Evolutionary conservation across 2,797 vertebrate genomes (phyloP).

Genomic region (Pampus argenteus): DNA sequence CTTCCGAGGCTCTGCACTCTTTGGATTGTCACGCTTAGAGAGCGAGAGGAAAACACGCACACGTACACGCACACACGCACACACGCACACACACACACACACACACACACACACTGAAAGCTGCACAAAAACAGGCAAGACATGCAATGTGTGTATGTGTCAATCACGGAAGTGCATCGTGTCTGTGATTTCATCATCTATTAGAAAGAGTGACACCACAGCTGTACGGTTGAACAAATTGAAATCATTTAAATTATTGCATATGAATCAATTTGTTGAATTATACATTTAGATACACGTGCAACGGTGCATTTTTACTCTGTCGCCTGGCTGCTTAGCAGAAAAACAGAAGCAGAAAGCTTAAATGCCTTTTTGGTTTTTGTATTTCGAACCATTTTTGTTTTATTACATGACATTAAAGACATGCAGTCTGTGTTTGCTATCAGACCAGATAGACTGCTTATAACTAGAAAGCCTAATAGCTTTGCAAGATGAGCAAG

Average conservation of each 20-base stretch:
- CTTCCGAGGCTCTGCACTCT: slow-evolving; percentile 61
- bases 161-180: slow-evolving; percentile 10
- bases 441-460: slow-evolving; percentile 34
- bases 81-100: slow-evolving; percentile 1
- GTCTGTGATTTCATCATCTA: slow-evolving; percentile 13
- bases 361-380: not conserved
- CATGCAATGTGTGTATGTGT: slow-evolving; percentile 46
- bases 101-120: slow-evolving; percentile 19
- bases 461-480: slow-evolving; percentile 40
- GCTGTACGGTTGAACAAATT: not conserved
- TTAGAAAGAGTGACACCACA: slow-evolving; percentile 7
- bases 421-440: slow-evolving; percentile 14
- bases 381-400: not conserved
- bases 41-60: no score
- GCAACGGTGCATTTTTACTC: no score
- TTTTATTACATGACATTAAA: slow-evolving; percentile 32
- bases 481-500: slow-evolving; percentile 43
- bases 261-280: not conserved
- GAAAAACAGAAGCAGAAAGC: not conserved
- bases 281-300: not conserved
- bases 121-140: slow-evolving; percentile 34
- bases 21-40: slow-evolving; percentile 57
- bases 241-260: not conserved
- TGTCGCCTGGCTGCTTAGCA: not conserved
- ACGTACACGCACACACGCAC: slow-evolving; percentile 8